Evolutionary conservation across 2,888 invertebrate genomes (phyloP), one percentile per base, ranked within the genome.

Genomic region (Acleris holmiana): DNA sequence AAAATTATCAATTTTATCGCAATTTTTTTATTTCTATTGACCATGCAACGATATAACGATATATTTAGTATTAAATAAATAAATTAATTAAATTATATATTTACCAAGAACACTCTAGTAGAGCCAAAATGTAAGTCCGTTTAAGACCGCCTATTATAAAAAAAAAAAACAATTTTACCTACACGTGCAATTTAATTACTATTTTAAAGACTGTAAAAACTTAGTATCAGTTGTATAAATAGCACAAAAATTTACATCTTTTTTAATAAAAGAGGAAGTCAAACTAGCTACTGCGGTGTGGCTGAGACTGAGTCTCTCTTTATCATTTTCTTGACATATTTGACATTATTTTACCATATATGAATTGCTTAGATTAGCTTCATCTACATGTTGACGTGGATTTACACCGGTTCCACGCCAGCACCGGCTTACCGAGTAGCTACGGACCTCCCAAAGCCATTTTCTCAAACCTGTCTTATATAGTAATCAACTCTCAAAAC

Each of bases 211-310:
- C 13, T 13, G 13, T 13, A 13, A 0, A 35, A 35, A 35, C 35
- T 10, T 35, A 13, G 3, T 35, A 35, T 35, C 4, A 35, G 48
- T 21, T 6, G n/a, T n/a, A 49, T 7, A 50, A 50, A 18, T 7
- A 18, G 13, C 35, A 56, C n/a, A 44, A 35, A 19, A 23, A 47
- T 25, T n/a, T n/a, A 23, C 2, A n/a, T 41, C 1, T 6, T 13
- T 21, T 5, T 19, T 17, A 40, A 61, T 47, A 72, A 89, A 91
- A 90, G 55, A 86, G 87, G 83, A 89, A 82, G 91, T 91, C 90
- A 77, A 82, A 87, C 86, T 73, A 88, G 91, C 90, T 91, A 91
- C 91, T 89, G 74, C 76, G 84, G 89, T 88, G 88, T 84, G 85
- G 88, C 75, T 89, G 90, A 90, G 89, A 85, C 87, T 79, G 57